Base-by-base conservation (phyloP, 2,888 invertebrate species). In the Monochamus alternatus region DNA sequence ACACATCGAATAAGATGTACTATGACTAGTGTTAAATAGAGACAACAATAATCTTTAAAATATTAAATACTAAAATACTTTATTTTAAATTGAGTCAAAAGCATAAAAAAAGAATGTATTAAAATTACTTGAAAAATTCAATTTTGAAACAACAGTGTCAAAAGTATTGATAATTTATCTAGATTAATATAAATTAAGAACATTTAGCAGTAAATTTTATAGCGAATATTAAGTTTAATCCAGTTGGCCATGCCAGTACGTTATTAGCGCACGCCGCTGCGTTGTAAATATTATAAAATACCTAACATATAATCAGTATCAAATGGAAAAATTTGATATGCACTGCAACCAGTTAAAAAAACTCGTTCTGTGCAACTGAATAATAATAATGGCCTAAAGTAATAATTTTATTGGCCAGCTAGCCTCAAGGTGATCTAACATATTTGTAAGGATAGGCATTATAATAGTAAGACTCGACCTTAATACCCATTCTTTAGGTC, bases 401-500 rank as follows among this genome's bases (percentile, higher is more conserved):
- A 82, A 84, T 82, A 82, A 84, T 85, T 85, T 85, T 80, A 84
- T 85, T 84, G 85, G 85, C 82, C 84, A 78, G 81, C 80, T 84
- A 84, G 81, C 80, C 81, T 85, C 86, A 86, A 86, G 86, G 86
- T 86, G 85, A 86, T 86, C 85, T 84, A 85, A 86, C 85, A 85
- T 84, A 85, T 85, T 85, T 85, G 84, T 83, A 85, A 84, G 83
- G 84, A 85, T 84, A 84, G 84, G 85, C 80, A 80, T 68, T 74
- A 68, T 74, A 71, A 81, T 81, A 80, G 80, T 78, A 82, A 80
- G 80, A 82, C 80, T 81, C 86, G 87, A 87, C 87, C 87, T 87
- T 86, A 87, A 87, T 87, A 86, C 83, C 85, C 84, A 86, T 85
- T 86, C 86, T 86, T 87, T 84, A 84, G 85, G 85, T 86, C 85